A percentile compares a stretch with the other conserved stretches of the same genome.
These are phyloP conservation scores for Budorcas taxicolor DNA, from an alignment of 2,113 vertebrate species.

Conservation along the genomic window DNA sequence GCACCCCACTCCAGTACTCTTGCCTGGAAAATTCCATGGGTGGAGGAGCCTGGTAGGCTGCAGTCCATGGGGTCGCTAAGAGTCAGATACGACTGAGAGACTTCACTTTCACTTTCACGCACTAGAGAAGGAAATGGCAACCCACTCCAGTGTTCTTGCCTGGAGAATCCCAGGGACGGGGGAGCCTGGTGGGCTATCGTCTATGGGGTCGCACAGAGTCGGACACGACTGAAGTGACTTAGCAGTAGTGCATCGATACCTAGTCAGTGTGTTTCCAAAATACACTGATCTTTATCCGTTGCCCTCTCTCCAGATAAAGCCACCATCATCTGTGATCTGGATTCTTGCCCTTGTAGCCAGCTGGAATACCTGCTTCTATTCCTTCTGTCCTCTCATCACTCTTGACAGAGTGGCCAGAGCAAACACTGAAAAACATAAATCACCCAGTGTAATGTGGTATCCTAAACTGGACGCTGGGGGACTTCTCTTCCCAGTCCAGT, in stretches of 20 bases:
- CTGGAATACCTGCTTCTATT: neutral
- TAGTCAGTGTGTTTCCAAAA: neutral
- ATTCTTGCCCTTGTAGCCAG: neutral
- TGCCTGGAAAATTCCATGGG: no score
- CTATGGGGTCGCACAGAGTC: no score
- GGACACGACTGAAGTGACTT: no score
- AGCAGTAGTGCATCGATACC: neutral
- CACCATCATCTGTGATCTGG: neutral
- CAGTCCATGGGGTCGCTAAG: no score
- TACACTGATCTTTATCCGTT: neutral
- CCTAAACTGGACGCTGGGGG: neutral
- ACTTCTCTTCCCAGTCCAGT: neutral
- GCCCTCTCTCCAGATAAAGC: neutral
- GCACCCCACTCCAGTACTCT: no score
- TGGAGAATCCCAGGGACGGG: no score
- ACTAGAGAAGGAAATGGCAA: no score
- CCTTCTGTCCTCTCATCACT: neutral
- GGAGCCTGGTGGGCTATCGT: no score
- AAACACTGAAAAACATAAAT: neutral
- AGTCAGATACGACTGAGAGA: no score
- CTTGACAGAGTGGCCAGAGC: neutral
- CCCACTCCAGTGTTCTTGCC: no score
- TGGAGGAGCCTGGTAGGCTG: no score
- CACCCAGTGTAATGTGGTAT: neutral
- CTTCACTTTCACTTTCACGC: no score